Conservation (phyloP, 2,113 vertebrate genomes). For the Trinectes maculatus region DNA sequence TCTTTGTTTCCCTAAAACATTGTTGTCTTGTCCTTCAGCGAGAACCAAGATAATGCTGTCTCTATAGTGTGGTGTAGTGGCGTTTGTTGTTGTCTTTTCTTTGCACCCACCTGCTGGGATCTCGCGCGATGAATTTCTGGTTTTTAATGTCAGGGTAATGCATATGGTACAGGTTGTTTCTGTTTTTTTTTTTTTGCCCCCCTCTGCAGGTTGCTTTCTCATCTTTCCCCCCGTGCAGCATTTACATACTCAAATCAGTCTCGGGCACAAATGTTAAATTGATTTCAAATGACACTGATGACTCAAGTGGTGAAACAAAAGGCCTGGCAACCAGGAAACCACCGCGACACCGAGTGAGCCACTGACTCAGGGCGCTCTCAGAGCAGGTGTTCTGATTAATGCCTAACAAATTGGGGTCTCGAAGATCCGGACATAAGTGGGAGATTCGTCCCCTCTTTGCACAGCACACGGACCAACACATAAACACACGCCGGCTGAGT, state of each 20-base stretch:
- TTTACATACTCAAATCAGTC: conserved; percentile 83
- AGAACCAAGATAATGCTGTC: conserved; percentile 22
- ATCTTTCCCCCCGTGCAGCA: conserved; percentile 40
- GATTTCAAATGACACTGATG: conserved; percentile 81
- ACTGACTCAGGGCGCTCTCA: conserved; percentile 61
- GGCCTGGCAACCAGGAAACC: conserved; percentile 45
- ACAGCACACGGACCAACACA: conserved; percentile 55
- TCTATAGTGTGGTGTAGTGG: conserved; percentile 17
- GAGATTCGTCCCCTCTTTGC: conserved; percentile 64
- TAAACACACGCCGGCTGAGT: conserved; percentile 61
- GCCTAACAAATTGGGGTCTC: conserved; percentile 78
- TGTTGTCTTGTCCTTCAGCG: conserved; percentile 61
- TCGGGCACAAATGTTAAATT: conserved; percentile 74
- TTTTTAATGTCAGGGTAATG: conserved; percentile 69
- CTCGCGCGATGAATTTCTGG: conserved; percentile 63
- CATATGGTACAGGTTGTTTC: conserved; percentile 32
- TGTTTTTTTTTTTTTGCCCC: conserved; percentile 10
- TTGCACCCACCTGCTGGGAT: conserved; percentile 60
- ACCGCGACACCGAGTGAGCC: conserved; percentile 60
- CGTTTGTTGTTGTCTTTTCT: conserved; percentile 47
- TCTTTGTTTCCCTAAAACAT: conserved; percentile 30
- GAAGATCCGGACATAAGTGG: conserved; percentile 74
- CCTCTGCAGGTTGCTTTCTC: conserved; percentile 29
- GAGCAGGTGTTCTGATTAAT: conserved; percentile 84
- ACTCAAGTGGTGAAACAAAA: conserved; percentile 81